phyloP scores from a whole-genome alignment of 2,888 invertebrate genomes.

The Synanthedon formicaeformis region DNA sequence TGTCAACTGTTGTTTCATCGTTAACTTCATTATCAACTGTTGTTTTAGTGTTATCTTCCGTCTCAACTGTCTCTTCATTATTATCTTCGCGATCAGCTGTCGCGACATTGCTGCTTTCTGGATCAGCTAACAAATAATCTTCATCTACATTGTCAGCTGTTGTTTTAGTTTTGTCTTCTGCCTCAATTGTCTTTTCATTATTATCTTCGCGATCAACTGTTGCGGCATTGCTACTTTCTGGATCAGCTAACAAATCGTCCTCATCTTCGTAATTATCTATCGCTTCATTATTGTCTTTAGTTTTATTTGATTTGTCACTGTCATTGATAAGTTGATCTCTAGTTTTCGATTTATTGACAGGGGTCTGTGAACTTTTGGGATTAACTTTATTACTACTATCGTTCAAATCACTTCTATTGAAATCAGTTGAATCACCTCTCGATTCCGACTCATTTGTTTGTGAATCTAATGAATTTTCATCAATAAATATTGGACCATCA shows the following conservation, averaged over 20 bases:
- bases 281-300: slow-evolving; percentile 1
- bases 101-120: neutral
- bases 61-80: slow-evolving; percentile 1
- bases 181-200: neutral
- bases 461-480: slow-evolving; percentile 62
- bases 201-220: too few relatives aligned
- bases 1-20: neutral
- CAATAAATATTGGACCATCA: slow-evolving; percentile 64
- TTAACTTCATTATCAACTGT: neutral
- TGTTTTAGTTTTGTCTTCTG: neutral
- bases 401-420: slow-evolving; percentile 59
- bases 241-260: neutral
- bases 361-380: too few relatives aligned
- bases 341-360: neutral
- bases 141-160: neutral
- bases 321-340: slow-evolving; percentile 4
- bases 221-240: too few relatives aligned
- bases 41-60: neutral
- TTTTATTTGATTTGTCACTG: slow-evolving; percentile 5
- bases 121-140: neutral
- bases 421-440: slow-evolving; percentile 46
- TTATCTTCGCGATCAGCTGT: neutral
- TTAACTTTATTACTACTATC: slow-evolving; percentile 45
- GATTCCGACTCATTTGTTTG: slow-evolving; percentile 28
- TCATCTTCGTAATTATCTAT: neutral